Conservation (phyloP, 1,140 invertebrate genomes). For the Lethocerus indicus region DNA sequence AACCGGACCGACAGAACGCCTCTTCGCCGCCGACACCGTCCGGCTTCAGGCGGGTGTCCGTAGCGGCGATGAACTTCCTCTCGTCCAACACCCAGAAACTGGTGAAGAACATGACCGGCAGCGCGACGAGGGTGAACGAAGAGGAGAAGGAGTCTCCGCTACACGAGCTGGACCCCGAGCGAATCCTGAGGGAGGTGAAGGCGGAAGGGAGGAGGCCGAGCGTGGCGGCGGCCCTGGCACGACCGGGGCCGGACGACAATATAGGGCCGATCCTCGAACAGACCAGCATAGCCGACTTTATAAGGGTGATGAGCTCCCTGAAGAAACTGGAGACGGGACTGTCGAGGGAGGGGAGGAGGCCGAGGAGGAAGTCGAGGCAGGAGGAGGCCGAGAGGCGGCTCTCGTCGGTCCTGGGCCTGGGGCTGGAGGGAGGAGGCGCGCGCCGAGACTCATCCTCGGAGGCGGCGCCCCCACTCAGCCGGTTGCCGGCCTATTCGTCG, state of each 20-base stretch:
- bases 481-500: too few relatives aligned
- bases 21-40: slow-evolving; percentile 9
- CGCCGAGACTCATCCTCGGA: too few relatives aligned
- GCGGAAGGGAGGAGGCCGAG: slow-evolving; percentile 10
- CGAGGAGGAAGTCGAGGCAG: too few relatives aligned
- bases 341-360: too few relatives aligned
- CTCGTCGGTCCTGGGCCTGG: too few relatives aligned
- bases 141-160: neutral
- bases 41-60: slow-evolving; percentile 18
- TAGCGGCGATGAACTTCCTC: slow-evolving; percentile 19
- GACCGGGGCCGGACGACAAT: too few relatives aligned
- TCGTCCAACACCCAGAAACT: slow-evolving; percentile 1
- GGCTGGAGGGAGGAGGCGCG: too few relatives aligned
- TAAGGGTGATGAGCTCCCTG: slow-evolving; percentile 45
- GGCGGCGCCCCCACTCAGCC: too few relatives aligned
- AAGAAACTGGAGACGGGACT: slow-evolving; percentile 21
- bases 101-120: slow-evolving; percentile 1
- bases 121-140: neutral
- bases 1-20: slow-evolving; percentile 23
- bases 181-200: slow-evolving; percentile 8
- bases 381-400: too few relatives aligned
- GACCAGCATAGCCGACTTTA: slow-evolving; percentile 54
- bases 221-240: slow-evolving; percentile 15
- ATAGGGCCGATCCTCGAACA: slow-evolving; percentile 40
- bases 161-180: slow-evolving; percentile 3